phyloP scores from a whole-genome alignment of 2,113 vertebrate genomes.

The Anhinga anhinga region DNA sequence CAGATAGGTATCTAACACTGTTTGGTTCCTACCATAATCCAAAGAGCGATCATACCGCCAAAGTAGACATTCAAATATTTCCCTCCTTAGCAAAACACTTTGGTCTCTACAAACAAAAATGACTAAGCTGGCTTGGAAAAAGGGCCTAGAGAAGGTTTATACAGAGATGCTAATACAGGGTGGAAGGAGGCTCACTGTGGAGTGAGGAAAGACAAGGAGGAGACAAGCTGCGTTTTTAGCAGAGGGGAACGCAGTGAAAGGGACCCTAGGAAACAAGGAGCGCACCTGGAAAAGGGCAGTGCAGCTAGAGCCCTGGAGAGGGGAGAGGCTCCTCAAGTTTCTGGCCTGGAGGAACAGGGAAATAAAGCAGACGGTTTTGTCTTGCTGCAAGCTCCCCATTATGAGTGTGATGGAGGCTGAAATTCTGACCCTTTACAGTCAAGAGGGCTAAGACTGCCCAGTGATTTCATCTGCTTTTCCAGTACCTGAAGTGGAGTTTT shows the following conservation, averaged over 20 bases:
- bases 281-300: background rate
- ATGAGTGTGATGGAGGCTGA: background rate
- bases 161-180: background rate
- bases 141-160: background rate
- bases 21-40: background rate
- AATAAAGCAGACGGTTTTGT: background rate
- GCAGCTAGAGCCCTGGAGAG: background rate
- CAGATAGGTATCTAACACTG: background rate
- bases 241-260: background rate
- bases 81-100: background rate
- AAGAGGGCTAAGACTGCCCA: background rate
- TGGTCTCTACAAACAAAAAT: background rate
- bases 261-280: background rate
- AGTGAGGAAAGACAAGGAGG: background rate
- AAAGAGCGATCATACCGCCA: background rate
- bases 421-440: background rate
- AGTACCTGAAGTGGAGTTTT: background rate
- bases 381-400: background rate
- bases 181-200: background rate
- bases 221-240: background rate
- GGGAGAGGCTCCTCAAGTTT: background rate
- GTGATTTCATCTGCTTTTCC: background rate
- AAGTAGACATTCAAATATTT: background rate
- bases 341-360: background rate
- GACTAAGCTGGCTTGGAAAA: background rate